Conservation (phyloP, 2,888 invertebrate genomes). For the Andrena bucephala region DNA sequence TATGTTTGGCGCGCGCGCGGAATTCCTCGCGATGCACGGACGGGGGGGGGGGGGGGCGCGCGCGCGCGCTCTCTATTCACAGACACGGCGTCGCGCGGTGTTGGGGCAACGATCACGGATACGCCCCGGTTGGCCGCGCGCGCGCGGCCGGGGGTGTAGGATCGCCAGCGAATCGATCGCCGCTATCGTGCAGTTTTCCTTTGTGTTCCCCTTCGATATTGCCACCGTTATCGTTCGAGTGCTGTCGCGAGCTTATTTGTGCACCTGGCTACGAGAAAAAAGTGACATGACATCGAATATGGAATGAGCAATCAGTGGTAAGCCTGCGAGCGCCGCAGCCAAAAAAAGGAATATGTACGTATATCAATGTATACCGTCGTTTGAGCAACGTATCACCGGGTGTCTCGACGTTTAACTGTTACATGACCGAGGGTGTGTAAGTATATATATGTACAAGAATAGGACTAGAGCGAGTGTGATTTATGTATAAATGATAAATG, state of each 20-base stretch:
- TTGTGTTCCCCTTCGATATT: slow-evolving; percentile 40
- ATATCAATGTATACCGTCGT: slow-evolving; percentile 69
- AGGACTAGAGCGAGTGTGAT: slow-evolving; percentile 77
- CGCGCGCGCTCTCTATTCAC: neutral
- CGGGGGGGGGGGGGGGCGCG: neutral
- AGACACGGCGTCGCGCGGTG: neutral
- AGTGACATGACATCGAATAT: slow-evolving; percentile 75
- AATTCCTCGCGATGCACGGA: neutral
- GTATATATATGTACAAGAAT: slow-evolving; percentile 73
- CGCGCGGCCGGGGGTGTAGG: slow-evolving; percentile 10
- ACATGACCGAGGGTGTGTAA: slow-evolving; percentile 69
- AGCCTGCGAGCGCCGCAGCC: slow-evolving; percentile 84
- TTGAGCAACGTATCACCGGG: slow-evolving; percentile 65
- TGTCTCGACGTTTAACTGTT: slow-evolving; percentile 62
- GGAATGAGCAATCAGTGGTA: slow-evolving; percentile 84
- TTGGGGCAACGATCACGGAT: slow-evolving; percentile 6
- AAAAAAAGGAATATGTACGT: slow-evolving; percentile 65
- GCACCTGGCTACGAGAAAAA: slow-evolving; percentile 71
- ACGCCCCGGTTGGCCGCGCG: neutral
- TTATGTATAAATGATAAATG: slow-evolving; percentile 77
- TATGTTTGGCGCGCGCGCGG: neutral
- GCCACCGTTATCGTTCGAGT: slow-evolving; percentile 35
- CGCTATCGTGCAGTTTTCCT: neutral
- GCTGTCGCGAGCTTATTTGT: slow-evolving; percentile 72
- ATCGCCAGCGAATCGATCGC: slow-evolving; percentile 12